phyloP scores from a whole-genome alignment of 2,797 vertebrate genomes.

The Ctenopoma kingsleyae region DNA sequence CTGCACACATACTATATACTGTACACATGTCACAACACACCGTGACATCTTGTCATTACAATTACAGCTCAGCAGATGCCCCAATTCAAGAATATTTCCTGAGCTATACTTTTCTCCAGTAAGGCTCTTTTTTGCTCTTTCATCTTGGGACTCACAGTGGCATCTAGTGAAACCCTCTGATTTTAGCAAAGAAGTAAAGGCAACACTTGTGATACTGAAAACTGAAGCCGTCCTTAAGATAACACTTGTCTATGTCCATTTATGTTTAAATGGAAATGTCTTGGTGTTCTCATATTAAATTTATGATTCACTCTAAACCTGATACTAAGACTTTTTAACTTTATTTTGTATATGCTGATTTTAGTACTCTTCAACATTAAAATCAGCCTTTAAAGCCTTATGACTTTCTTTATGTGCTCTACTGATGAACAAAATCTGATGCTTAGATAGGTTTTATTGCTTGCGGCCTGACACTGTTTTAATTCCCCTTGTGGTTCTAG shows the following conservation, averaged over 20 bases:
- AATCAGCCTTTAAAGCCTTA: conserved; percentile 47
- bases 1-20: conserved; percentile 1
- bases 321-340: conserved; percentile 6
- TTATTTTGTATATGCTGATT: neutral
- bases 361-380: conserved; percentile 52
- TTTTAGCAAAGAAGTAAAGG: neutral
- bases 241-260: too few species aligned
- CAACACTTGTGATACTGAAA: neutral
- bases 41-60: conserved; percentile 57
- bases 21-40: neutral
- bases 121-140: conserved; percentile 3
- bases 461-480: conserved; percentile 70
- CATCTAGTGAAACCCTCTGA: neutral
- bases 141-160: conserved; percentile 2
- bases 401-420: conserved; percentile 51
- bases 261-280: too few species aligned
- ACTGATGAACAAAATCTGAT: conserved; percentile 68
- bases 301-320: neutral
- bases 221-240: neutral
- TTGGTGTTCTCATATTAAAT: neutral
- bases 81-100: conserved; percentile 41
- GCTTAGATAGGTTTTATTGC: conserved; percentile 72
- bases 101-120: conserved; percentile 18
- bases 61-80: conserved; percentile 48
- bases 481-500: conserved; percentile 72